Base-by-base conservation (phyloP, 2,888 invertebrate species). In the Rapana venosa region DNA sequence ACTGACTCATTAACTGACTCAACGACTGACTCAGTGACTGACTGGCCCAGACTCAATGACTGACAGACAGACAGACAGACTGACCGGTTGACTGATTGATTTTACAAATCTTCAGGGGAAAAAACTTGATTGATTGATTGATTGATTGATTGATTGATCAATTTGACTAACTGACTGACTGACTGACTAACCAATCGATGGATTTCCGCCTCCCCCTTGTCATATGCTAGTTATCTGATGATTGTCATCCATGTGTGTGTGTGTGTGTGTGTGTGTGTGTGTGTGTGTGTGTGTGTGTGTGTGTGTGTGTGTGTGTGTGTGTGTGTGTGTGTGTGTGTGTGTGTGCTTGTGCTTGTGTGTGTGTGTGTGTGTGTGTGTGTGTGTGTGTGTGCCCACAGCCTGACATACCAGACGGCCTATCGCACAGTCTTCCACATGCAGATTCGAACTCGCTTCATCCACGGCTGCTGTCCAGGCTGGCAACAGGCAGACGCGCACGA, bases 391-490 rank as follows among this genome's bases (percentile, higher is more conserved):
- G 74, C n/a, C 1, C 61, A 22, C 91, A 92, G 92, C 0, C 66
- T 92, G 13, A 87, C 87, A 1, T 92, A 92, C 86, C 90, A 90
- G 85, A 91, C 88, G 56, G 90, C 92, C 6, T 91, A 87, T 83
- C 88, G 91, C 4, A 92, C 92, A 30, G 90, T 92, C 11, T 91
- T 92, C 66, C 88, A 90, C 87, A 90, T 92, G 90, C 88, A 91
- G 89, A 90, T 92, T 22, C 84, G 88, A 36, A 88, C 91, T 1
- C 88, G 90, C 35, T 32, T 91, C 0, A 88, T 88, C 8, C 88
- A 89, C 30, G 91, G 91, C 32, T 92, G 92, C 35, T 92, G 92
- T 86, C 91, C 91, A 0, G 92, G 92, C 1, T 92, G 92, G 92
- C 66, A 88, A 22, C 89, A 91, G 26, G 70, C 89, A 0, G 87